Base-by-base conservation (phyloP, 1,140 invertebrate genomes). In the Phymastichus coffea region DNA sequence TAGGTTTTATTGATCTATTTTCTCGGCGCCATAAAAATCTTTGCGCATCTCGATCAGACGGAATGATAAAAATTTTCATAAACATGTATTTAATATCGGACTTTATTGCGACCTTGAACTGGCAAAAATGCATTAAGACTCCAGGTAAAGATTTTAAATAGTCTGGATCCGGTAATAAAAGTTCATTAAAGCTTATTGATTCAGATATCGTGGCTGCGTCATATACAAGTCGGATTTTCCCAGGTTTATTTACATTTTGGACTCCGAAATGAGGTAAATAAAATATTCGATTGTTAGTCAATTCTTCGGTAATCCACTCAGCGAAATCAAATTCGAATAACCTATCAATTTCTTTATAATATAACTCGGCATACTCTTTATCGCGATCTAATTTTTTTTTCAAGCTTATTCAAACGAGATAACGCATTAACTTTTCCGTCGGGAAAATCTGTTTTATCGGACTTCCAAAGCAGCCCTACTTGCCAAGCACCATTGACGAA, bases 21-120 rank as follows among this genome's bases (percentile, higher is more conserved):
- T 38, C 44, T 9, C 44, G 55, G 15, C 68, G 57, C 70, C 72
- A 76, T 8, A 77, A 53, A 55, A 72, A 76, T 7, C 68, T 57
- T 57, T 73, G 67, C 0, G 60, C 57, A 7, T 69, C 23, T 54
- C 58, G 60, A 57, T 75, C 72, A 49, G 65, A 61, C 26, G 66
- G 53, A 0, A 63, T 55, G 17, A 77, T 66, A 44, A 66, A 65
- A 19, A 71, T n/a, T 52, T 61, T 69, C 0, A 74, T 41, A 30
- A 79, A 78, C 75, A 78, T 80, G 17, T 78, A 75, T 38, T 55
- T 43, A 1, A 76, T 75, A 25, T 76, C 77, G 9, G 61, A 72
- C 6, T 12, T 64, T 2, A 77, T 40, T 1, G 71, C 70, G 1
- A 74, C 43, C 1, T 8, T 1, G 12, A 57, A 48, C 52, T 68